These are phyloP conservation scores for Anisognathus igniventris DNA, from an alignment of 2,797 vertebrate species.

Conservation along the genomic window DNA sequence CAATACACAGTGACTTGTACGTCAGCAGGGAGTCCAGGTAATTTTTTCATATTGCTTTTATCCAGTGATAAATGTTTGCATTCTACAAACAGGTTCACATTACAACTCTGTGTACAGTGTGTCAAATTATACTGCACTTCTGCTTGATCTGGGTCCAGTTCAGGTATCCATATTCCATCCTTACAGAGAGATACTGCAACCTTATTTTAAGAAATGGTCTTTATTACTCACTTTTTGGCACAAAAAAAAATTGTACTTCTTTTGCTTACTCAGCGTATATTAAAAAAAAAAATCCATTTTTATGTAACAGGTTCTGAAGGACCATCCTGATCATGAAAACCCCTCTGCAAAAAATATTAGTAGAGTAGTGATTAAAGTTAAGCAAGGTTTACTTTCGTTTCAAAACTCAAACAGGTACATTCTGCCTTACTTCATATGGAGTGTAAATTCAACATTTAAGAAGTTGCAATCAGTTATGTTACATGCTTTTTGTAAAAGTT, in stretches of 20 bases:
- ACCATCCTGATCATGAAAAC: background rate
- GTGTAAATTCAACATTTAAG: background rate
- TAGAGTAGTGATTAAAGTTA: background rate
- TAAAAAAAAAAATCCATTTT: background rate
- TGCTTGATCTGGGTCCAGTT: background rate
- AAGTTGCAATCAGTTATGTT: background rate
- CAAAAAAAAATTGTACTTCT: background rate
- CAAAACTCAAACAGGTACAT: background rate
- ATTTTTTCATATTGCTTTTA: background rate
- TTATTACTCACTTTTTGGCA: background rate
- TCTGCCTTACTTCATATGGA: background rate
- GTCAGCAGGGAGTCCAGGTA: background rate
- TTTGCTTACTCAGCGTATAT: background rate
- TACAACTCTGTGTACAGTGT: background rate
- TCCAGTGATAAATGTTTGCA: background rate
- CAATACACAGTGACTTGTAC: rapidly evolving
- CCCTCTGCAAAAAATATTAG: background rate
- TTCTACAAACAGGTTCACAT: background rate
- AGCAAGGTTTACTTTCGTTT: background rate
- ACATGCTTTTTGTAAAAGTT: background rate
- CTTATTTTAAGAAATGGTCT: background rate
- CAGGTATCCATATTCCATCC: background rate
- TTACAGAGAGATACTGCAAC: background rate
- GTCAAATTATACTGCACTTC: background rate
- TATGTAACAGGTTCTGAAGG: background rate